A percentile compares a stretch with the other conserved stretches of the same genome.
phyloP scores from a whole-genome alignment of 2,888 invertebrate genomes.

The Thalpophila matura region DNA sequence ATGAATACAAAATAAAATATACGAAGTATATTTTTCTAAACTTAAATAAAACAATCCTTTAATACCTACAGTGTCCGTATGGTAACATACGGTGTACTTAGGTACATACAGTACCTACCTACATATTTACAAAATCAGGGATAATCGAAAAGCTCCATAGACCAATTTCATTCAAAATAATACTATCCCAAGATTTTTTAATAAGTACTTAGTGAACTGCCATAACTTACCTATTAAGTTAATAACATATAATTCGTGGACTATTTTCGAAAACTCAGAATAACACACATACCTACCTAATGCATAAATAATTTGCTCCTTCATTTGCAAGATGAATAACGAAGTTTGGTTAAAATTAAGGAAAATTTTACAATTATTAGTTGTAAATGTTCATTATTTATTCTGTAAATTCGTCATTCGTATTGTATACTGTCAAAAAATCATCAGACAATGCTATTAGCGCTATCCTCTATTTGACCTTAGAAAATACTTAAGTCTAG shows the following conservation, averaged over 20 bases:
- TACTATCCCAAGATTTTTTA: constrained; percentile 24
- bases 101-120: not conserved
- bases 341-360: constrained; percentile 44
- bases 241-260: not conserved
- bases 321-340: constrained; percentile 29
- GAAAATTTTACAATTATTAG: constrained; percentile 33
- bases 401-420: constrained; percentile 30
- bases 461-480: constrained; percentile 43
- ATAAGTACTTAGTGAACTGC: not conserved
- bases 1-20: too few relatives aligned
- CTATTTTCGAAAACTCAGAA: constrained; percentile 22
- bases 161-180: not conserved
- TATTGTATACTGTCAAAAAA: constrained; percentile 33
- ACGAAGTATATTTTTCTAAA: too few relatives aligned
- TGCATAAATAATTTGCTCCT: constrained; percentile 31
- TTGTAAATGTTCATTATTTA: constrained; percentile 38
- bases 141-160: not conserved
- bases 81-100: not conserved
- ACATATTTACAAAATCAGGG: not conserved
- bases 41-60: too few relatives aligned
- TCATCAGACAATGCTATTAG: constrained; percentile 31
- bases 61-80: constrained; percentile 2
- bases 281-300: constrained; percentile 13
- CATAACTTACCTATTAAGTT: not conserved
- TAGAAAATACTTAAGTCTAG: constrained; percentile 14